Conservation (phyloP, 1,140 invertebrate species). For the Lepidurus couesii region DNA sequence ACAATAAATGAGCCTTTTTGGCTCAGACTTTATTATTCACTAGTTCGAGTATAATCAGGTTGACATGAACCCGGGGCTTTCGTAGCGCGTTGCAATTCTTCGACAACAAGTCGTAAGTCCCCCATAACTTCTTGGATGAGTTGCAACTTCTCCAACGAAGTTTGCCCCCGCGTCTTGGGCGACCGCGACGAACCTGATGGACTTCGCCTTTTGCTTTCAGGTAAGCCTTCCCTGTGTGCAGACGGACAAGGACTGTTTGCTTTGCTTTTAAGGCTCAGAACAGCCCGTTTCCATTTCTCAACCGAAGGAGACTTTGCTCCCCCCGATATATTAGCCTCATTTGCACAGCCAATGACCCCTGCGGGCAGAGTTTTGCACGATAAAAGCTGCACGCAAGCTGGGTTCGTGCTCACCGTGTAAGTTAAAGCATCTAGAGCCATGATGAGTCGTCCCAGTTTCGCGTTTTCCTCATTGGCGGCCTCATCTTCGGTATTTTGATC, state of each 20-base stretch:
- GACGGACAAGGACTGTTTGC: slow-evolving; percentile 17
- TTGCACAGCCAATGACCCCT: not conserved
- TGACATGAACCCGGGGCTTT: not conserved
- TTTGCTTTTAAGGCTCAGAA: not conserved
- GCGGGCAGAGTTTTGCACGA: not conserved
- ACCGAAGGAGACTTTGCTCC: not conserved
- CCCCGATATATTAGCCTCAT: not conserved
- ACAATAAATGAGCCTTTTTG: not conserved
- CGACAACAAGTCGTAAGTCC: not conserved
- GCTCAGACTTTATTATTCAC: not conserved
- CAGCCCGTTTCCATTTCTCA: not conserved
- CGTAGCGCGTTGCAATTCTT: not conserved
- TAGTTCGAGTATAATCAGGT: not conserved
- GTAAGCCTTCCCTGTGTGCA: not conserved
- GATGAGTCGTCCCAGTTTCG: not conserved
- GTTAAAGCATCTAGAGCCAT: not conserved
- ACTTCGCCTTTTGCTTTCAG: not conserved
- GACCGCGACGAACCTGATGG: not conserved
- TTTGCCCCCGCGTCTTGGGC: not conserved
- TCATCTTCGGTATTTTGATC: not conserved
- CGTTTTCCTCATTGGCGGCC: not conserved
- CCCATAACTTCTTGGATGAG: not conserved
- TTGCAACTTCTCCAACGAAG: not conserved
- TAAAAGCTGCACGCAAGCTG: not conserved
- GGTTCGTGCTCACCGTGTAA: not conserved